Evolutionary conservation across 2,888 invertebrate species (phyloP).

Genomic region (Pachliopta kotzebuea): DNA sequence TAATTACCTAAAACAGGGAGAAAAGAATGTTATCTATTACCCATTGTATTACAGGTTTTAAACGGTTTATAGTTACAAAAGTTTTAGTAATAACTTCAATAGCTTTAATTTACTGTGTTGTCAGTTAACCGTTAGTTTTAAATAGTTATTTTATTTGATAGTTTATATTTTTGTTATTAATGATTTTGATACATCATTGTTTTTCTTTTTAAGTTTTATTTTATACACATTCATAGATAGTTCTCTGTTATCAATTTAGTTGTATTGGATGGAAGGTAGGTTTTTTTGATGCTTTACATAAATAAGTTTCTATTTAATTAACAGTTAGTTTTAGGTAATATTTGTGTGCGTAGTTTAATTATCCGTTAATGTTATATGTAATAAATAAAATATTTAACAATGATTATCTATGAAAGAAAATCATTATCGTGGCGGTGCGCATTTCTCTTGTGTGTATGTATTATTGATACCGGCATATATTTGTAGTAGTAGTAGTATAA

Average conservation of each 20-base stretch:
- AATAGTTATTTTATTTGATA: background rate
- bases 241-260: background rate
- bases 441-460: too few relatives aligned
- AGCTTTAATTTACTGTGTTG: slow-evolving; percentile 4
- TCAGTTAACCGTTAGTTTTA: background rate
- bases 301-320: too few relatives aligned
- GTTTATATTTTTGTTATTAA: background rate
- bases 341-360: too few relatives aligned
- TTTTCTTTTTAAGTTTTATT: background rate
- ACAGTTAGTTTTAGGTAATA: too few relatives aligned
- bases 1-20: too few relatives aligned
- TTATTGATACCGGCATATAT: background rate
- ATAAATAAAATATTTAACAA: background rate
- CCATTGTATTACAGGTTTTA: too few relatives aligned
- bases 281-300: background rate
- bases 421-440: too few relatives aligned
- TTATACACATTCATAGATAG: too few relatives aligned
- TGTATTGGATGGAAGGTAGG: background rate
- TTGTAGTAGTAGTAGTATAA: background rate
- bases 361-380: too few relatives aligned
- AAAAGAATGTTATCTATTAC: too few relatives aligned
- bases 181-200: background rate
- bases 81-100: background rate
- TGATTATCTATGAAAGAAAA: background rate
- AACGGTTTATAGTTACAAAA: background rate